phyloP scores from a whole-genome alignment of 2,797 vertebrate genomes.

The Poliocrania exsul region DNA sequence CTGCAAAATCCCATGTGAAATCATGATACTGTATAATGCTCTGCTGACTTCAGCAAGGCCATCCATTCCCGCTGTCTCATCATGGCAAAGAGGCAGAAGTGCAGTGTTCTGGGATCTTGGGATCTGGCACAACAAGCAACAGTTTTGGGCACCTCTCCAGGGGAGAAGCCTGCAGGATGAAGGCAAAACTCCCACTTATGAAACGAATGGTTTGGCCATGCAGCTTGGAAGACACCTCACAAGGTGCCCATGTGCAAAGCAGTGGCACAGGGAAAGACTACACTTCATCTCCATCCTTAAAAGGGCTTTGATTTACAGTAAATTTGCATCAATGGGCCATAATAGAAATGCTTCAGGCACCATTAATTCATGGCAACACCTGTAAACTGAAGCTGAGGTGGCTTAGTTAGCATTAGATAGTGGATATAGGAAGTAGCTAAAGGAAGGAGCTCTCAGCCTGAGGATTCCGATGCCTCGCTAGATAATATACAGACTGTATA shows the following conservation, averaged over 20 bases:
- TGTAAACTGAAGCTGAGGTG: neutral
- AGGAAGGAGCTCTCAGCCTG: neutral
- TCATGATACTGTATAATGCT: neutral
- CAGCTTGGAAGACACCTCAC: neutral
- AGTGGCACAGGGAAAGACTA: neutral
- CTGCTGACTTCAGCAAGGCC: neutral
- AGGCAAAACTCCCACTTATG: neutral
- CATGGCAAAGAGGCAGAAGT: accelerated
- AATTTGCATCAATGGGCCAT: neutral
- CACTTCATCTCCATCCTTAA: neutral
- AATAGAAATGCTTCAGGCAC: neutral
- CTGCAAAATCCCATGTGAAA: neutral
- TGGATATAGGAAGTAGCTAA: neutral
- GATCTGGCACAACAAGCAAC: neutral
- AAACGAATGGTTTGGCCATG: neutral
- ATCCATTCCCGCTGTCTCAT: neutral
- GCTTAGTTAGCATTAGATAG: neutral
- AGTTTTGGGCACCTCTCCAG: neutral
- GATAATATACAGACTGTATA: neutral
- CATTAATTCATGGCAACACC: neutral
- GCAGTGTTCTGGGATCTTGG: accelerated
- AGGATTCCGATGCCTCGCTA: neutral
- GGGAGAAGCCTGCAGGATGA: accelerated
- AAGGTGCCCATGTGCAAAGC: neutral
- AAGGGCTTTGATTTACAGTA: neutral